Conservation (phyloP, 2,113 vertebrate genomes). For the Sceloporus tristichus region DNA sequence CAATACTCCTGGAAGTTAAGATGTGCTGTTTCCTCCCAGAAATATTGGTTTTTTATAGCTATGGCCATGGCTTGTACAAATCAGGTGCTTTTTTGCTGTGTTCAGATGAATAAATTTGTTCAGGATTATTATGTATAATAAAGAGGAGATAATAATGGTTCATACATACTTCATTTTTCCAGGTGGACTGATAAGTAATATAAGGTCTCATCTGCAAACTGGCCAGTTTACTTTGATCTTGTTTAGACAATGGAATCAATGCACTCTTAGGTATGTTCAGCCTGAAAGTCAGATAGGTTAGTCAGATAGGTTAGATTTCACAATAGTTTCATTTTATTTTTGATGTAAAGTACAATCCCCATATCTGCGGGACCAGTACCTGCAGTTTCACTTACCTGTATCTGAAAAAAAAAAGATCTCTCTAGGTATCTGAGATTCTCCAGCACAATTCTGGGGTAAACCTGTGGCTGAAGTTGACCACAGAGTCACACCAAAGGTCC, state of each 20-base stretch:
- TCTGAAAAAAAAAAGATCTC: no score
- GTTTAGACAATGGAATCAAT: constrained; percentile 87
- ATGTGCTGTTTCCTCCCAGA: no score
- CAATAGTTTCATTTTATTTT: constrained; percentile 11
- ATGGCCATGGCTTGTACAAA: background rate
- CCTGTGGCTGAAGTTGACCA: no score
- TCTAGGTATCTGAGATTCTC: no score
- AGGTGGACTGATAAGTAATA: constrained; percentile 83
- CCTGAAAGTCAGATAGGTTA: constrained; percentile 71
- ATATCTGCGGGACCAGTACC: no score
- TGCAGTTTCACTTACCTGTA: no score
- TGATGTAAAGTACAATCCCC: background rate
- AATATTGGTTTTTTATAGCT: no score
- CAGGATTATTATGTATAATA: accelerated
- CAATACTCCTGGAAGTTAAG: no score
- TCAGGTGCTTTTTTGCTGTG: background rate
- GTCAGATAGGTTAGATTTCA: background rate
- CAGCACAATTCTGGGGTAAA: no score
- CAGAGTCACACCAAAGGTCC: no score
- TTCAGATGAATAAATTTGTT: background rate
- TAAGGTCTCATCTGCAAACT: constrained; percentile 90
- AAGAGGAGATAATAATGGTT: constrained; percentile 21
- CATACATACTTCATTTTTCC: constrained; percentile 88
- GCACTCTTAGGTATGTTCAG: constrained; percentile 83
- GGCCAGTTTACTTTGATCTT: constrained; percentile 88